These are phyloP conservation scores for Morphnarchus princeps DNA, from an alignment of 2,113 vertebrate species.

Conservation along the genomic window DNA sequence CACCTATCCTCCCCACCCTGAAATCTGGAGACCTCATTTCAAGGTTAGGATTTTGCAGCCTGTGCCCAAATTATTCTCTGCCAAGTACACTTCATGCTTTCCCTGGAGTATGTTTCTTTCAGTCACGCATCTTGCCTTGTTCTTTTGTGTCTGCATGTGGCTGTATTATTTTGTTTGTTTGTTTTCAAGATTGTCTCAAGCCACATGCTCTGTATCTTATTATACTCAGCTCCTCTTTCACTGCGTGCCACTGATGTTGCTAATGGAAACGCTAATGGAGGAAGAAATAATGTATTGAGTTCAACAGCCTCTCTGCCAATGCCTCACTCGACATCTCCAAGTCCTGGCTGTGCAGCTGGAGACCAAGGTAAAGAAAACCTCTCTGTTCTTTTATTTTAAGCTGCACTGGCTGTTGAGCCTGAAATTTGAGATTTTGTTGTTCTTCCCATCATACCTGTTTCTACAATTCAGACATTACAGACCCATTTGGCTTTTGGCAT, in stretches of 20 bases:
- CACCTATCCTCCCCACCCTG: background rate
- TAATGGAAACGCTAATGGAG: conserved; percentile 77
- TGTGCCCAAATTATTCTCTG: background rate
- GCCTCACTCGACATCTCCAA: conserved; percentile 72
- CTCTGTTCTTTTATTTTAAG: background rate
- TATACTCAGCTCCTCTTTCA: conserved; percentile 76
- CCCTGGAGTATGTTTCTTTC: background rate
- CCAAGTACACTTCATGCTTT: background rate
- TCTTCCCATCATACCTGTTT: background rate
- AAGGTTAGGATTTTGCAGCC: background rate
- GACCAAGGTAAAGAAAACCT: conserved; percentile 77
- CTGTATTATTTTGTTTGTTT: conserved; percentile 1
- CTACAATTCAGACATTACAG: background rate
- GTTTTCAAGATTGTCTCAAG: conserved; percentile 31
- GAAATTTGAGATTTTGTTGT: background rate
- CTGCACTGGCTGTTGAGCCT: background rate
- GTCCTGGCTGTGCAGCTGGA: conserved; percentile 76
- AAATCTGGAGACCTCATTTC: background rate
- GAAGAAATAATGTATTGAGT: conserved; percentile 74
- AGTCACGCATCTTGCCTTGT: background rate
- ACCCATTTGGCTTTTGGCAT: background rate
- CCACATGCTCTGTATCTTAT: conserved; percentile 16
- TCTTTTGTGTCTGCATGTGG: background rate
- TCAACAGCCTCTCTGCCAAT: conserved; percentile 77
- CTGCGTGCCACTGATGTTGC: conserved; percentile 77